Conservation (phyloP, 2,113 vertebrate species). For the Planiliza haematocheilus region DNA sequence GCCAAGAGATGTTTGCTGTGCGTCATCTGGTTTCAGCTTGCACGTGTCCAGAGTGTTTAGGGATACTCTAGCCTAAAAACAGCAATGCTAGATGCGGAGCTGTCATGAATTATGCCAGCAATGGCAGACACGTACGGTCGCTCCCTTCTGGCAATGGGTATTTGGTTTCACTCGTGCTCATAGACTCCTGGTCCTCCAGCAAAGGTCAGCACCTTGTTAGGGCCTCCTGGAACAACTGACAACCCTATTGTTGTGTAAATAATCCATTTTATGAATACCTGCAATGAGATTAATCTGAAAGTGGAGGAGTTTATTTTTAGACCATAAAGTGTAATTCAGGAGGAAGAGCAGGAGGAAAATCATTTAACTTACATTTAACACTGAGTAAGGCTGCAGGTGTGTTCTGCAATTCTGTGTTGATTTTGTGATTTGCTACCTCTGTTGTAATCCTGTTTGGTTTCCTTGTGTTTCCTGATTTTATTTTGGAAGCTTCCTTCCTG, state of each 20-base stretch:
- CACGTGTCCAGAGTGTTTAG: conserved; percentile 67
- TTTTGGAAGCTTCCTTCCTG: no score
- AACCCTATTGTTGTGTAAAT: conserved; percentile 49
- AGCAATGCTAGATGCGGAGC: conserved; percentile 74
- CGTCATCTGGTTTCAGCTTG: conserved; percentile 67
- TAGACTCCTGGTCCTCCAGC: conserved; percentile 57
- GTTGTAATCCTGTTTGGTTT: no score
- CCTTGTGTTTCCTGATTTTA: no score
- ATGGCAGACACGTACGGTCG: conserved; percentile 76
- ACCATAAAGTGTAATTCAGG: no score
- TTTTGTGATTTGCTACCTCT: no score
- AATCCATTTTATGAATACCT: conserved; percentile 12
- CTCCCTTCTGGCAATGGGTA: conserved; percentile 58
- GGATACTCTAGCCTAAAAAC: conserved; percentile 74
- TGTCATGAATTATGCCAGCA: conserved; percentile 75
- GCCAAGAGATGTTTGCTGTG: conserved; percentile 48
- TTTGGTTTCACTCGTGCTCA: conserved; percentile 73
- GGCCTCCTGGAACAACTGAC: conserved; percentile 50
- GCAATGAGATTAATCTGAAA: neutral
- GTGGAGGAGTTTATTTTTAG: neutral
- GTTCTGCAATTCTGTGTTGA: no score
- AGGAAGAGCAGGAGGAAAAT: no score
- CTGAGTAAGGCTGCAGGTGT: no score
- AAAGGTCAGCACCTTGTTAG: conserved; percentile 78
- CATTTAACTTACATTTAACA: no score